Evolutionary conservation across 2,888 invertebrate species (phyloP), one percentile per base, ranked within the genome.

Genomic region (Chrysodeixis includens): DNA sequence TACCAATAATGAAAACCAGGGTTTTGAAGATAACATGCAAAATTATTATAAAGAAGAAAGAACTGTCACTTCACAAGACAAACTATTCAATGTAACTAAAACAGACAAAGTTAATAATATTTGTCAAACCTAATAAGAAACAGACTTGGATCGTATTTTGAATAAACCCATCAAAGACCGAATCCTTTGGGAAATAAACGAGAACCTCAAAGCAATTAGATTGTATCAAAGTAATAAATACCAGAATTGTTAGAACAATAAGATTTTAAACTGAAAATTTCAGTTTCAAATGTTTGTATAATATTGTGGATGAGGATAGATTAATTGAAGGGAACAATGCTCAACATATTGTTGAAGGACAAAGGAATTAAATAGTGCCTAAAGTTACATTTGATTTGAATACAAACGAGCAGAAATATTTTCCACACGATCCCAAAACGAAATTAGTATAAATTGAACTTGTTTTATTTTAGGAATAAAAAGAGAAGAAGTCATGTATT

Each of bases 161-260:
- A 78, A 78, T 71, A 69, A 58, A 58, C 69, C 71, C 69, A 65
- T 72, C 78, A 74, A 80, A 80, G 68, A 67, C 59, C 57, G n/a
- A 71, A 80, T 70, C 69, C 76, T 72, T 66, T 61, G 76, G 78
- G 76, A 78, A 80, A 76, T 78, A 76, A 62, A 70, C 68, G 70
- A 40, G 67, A 68, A 63, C 74, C 74, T 65, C 74, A 66, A 63
- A 76, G 68, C 72, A 72, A 78, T 76, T 72, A 78, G 71, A 78
- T 80, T 78, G 57, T 78, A 78, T 78, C 80, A 44, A 68, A 68
- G 69, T 74, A 74, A 78, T 76, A 74, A 80, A 76, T 64, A 74
- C 46, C 46, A 59, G 66, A 66, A 70, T 32, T 54, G 69, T 69
- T 49, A 51, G 16, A 64, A 71, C 65, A 75, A 66, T 72, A 61